Percentiles rank a stretch among this genome's conserved stretches.
These are phyloP conservation scores for Calcarius lapponicus DNA, from an alignment of 2,797 vertebrate genomes.

Conservation along the genomic window DNA sequence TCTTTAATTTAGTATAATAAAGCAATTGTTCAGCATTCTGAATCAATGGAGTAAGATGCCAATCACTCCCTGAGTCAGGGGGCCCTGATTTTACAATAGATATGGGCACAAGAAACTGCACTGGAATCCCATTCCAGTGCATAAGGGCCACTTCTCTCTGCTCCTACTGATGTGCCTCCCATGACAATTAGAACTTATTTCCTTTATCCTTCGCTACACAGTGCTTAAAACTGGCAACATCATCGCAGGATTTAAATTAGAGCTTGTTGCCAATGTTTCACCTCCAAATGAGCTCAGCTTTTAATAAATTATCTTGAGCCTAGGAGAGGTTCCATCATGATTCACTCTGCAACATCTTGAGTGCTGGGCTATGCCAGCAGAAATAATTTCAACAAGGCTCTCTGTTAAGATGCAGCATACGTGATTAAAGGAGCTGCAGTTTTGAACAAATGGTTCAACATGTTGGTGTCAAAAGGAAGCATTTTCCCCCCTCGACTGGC, in stretches of 20 bases:
- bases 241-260: constrained; percentile 17
- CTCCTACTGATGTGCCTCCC: background rate
- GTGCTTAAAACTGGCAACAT: background rate
- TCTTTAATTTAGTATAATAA: background rate
- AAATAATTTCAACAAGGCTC: constrained; percentile 28
- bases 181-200: background rate
- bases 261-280: background rate
- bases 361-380: constrained; percentile 27
- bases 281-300: constrained; percentile 28
- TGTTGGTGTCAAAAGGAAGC: constrained; percentile 16
- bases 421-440: constrained; percentile 12
- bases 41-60: background rate
- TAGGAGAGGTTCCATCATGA: constrained; percentile 14
- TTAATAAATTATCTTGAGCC: constrained; percentile 21
- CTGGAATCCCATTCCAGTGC: background rate
- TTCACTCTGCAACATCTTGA: constrained; percentile 56
- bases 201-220: background rate
- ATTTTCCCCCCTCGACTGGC: background rate
- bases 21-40: background rate
- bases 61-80: background rate
- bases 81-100: background rate
- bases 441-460: constrained; percentile 46
- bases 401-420: constrained; percentile 16
- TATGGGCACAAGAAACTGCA: background rate
- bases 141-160: background rate